Base-by-base conservation (phyloP, 1,140 invertebrate genomes). In the Myzus persicae region DNA sequence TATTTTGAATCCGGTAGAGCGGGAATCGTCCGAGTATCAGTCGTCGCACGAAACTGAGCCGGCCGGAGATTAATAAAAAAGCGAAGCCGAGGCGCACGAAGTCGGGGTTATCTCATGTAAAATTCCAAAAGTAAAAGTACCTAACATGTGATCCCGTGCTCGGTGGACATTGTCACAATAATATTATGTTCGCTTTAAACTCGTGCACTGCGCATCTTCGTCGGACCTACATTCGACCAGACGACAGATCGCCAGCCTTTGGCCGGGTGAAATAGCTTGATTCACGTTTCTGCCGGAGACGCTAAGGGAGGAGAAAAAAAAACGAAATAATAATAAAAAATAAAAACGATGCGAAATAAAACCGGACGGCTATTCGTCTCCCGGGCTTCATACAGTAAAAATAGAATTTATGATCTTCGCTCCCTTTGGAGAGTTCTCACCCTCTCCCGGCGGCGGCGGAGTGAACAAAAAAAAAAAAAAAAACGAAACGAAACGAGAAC, bases 321-420 rank as follows among this genome's bases (percentile, higher is more conserved):
- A 46, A 90, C 24, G 38, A 84, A 85, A 42, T 42, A 44, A 91
- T n/a, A 40, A 46, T 76, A 40, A 38, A 46, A 38, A 46, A 91
- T 36, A 82, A 91, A 82, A 40, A 82, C 90, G 42, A 48, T 48
- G 54, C 81, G 67, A 93, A 85, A 82, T 48, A 92, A 82, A 85
- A 84, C 91, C 91, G 91, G 91, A 93, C 91, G 46, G 81, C 81
- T 84, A 85, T 93, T 84, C 91, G 91, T 93, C 91, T 93, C 91
- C 91, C 81, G 91, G 91, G 91, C 84, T 92, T 84, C 91, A 59
- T 59, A 20, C n/a, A n/a, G 91, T 84, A 48, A 81, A 84, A 84
- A 51, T 82, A 54, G 46, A 93, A 93, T 93, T 93, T 93, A 93
- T 84, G 91, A 93, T 84, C n/a, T 93, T 93, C 81, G 91, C 81